These are phyloP conservation scores for Diplodus puntazzo DNA, from an alignment of 2,797 vertebrate species.

Conservation along the genomic window DNA sequence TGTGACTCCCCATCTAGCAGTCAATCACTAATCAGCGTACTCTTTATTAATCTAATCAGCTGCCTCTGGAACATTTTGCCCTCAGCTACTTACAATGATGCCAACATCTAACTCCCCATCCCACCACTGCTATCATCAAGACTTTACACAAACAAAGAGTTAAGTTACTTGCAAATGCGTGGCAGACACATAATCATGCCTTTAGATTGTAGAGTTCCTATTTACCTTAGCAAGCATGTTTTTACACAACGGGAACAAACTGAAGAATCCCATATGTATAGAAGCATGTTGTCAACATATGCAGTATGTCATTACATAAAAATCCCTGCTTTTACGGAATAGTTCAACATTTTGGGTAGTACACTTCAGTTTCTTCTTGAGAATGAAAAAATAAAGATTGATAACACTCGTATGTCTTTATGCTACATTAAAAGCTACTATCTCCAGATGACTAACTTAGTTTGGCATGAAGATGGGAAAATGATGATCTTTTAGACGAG, in stretches of 20 bases:
- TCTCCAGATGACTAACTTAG: background rate
- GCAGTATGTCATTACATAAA: background rate
- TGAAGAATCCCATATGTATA: background rate
- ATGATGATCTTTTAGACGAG: background rate
- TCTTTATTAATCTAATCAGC: slow-evolving; percentile 53
- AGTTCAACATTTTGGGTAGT: no score
- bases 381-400: background rate
- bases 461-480: background rate
- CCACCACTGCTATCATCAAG: slow-evolving; percentile 9
- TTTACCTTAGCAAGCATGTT: background rate
- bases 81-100: slow-evolving; percentile 17
- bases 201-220: no score
- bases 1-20: background rate
- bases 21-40: slow-evolving; percentile 35
- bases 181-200: background rate
- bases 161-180: background rate
- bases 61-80: slow-evolving; percentile 40
- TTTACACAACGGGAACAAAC: background rate
- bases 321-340: background rate
- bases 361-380: no score
- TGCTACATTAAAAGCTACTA: no score
- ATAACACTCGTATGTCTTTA: background rate
- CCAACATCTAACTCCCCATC: slow-evolving; percentile 28
- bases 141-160: background rate
- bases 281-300: background rate